phyloP scores from a whole-genome alignment of 2,888 invertebrate species.

The Drosophila planitibia region DNA sequence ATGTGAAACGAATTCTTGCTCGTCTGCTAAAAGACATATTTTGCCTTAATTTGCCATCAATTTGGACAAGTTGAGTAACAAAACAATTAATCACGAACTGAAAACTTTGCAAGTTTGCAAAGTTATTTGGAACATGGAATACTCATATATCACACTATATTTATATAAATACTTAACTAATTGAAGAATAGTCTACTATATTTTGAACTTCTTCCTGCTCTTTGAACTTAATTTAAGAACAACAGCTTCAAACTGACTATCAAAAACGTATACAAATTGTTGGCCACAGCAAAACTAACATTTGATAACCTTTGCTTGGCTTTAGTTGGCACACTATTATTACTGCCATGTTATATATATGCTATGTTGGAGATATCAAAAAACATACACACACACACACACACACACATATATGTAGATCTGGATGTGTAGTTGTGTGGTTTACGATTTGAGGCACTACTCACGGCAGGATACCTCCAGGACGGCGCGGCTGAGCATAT shows the following conservation, averaged over 20 bases:
- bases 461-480: constrained; percentile 83
- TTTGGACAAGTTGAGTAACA: background rate
- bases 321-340: too few relatives aligned
- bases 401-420: background rate
- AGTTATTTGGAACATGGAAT: background rate
- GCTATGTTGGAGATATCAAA: too few relatives aligned
- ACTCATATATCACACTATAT: too few relatives aligned
- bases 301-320: background rate
- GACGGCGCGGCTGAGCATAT: constrained; percentile 82
- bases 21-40: background rate
- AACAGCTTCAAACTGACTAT: background rate
- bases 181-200: too few relatives aligned
- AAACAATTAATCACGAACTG: background rate
- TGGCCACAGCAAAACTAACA: background rate
- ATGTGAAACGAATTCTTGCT: background rate
- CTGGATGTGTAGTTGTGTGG: background rate
- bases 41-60: too few relatives aligned
- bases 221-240: too few relatives aligned
- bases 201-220: too few relatives aligned
- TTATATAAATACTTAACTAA: too few relatives aligned
- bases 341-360: too few relatives aligned
- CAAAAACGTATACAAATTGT: background rate
- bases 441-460: constrained; percentile 39
- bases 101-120: background rate
- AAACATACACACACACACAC: background rate